Conservation (phyloP, 2,797 vertebrate genomes). For the Halcyon smyrnensis region DNA sequence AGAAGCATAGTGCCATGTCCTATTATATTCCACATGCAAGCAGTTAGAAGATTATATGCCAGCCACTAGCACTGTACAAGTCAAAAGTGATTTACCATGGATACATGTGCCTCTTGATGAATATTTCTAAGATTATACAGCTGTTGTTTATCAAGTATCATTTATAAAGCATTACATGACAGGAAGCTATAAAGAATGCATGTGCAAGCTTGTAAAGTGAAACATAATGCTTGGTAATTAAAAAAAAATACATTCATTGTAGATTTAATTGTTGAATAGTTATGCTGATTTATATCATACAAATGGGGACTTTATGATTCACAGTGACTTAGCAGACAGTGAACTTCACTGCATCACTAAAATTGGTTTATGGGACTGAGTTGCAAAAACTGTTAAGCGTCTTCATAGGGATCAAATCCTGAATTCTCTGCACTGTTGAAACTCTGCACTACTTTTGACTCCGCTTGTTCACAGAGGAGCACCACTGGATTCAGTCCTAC, state of each 20-base stretch:
- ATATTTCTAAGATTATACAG: constrained; percentile 69
- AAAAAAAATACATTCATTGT: constrained; percentile 64
- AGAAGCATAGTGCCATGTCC: constrained; percentile 15
- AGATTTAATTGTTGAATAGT: constrained; percentile 72
- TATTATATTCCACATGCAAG: constrained; percentile 21
- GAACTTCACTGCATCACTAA: constrained; percentile 48
- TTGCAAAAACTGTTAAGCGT: constrained; percentile 5
- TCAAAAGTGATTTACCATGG: constrained; percentile 65
- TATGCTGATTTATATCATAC: constrained; percentile 65
- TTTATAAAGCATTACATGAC: constrained; percentile 75
- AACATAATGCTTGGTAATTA: constrained; percentile 68
- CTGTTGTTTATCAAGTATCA: constrained; percentile 70
- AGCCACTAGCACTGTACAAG: constrained; percentile 18
- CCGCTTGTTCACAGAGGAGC: not conserved
- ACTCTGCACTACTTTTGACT: not conserved
- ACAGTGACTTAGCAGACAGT: constrained; percentile 46
- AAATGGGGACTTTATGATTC: constrained; percentile 55
- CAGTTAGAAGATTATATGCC: constrained; percentile 44
- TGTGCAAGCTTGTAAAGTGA: constrained; percentile 67
- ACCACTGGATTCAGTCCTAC: not conserved
- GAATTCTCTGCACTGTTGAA: not conserved
- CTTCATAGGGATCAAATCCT: not conserved
- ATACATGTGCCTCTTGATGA: constrained; percentile 63
- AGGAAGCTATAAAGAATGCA: constrained; percentile 68
- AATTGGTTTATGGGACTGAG: constrained; percentile 25